Percentiles rank a stretch among this genome's conserved stretches.
phyloP scores from a whole-genome alignment of 2,888 invertebrate species.

The Philereme transversata region DNA sequence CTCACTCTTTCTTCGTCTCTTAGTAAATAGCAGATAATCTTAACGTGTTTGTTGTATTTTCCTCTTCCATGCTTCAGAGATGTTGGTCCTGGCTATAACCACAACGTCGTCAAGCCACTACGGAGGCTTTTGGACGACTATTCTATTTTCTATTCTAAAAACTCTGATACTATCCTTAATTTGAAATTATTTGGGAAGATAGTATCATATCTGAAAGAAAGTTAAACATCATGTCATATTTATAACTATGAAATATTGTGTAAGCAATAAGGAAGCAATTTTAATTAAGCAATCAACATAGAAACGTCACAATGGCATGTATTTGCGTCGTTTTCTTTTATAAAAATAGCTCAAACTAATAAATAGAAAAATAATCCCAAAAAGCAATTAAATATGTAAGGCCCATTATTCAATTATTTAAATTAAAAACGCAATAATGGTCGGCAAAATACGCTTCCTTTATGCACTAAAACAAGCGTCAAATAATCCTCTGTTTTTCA shows the following conservation, averaged over 20 bases:
- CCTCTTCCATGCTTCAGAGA: too few species aligned
- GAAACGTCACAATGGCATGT: slow-evolving; percentile 65
- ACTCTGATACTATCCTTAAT: too few species aligned
- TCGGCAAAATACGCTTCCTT: slow-evolving; percentile 52
- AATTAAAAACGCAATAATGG: slow-evolving; percentile 42
- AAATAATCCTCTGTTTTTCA: slow-evolving; percentile 68
- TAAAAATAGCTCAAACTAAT: neutral
- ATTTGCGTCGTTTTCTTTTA: slow-evolving; percentile 48
- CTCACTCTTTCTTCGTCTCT: too few species aligned
- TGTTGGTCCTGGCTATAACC: too few species aligned
- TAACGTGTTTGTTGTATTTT: too few species aligned
- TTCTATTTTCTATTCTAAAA: too few species aligned
- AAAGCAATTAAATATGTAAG: neutral
- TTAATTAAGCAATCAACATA: slow-evolving; percentile 66
- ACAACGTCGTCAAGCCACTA: too few species aligned
- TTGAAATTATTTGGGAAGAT: too few species aligned
- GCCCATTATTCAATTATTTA: neutral
- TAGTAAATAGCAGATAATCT: too few species aligned
- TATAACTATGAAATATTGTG: slow-evolving; percentile 39
- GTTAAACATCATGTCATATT: slow-evolving; percentile 1
- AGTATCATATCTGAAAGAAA: neutral
- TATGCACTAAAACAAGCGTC: slow-evolving; percentile 61
- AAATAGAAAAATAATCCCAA: slow-evolving; percentile 3
- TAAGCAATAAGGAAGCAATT: slow-evolving; percentile 56
- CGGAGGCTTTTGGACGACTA: too few species aligned